Conservation (phyloP, 2,113 vertebrate genomes). For the Coregonus clupeaformis region DNA sequence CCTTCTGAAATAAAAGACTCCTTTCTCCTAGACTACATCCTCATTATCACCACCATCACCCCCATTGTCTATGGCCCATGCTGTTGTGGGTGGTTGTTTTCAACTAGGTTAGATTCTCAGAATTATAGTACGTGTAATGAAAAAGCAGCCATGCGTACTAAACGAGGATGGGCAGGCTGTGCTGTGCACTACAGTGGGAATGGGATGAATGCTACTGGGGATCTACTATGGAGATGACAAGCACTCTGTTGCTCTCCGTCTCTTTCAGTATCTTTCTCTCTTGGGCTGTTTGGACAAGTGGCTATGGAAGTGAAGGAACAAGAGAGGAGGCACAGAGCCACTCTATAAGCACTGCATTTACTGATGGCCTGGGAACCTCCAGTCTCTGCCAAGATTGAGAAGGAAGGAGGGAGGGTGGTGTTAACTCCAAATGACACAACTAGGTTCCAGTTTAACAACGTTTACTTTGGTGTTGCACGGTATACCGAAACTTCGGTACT, state of each 20-base stretch:
- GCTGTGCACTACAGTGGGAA: constrained; percentile 40
- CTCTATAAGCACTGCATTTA: constrained; percentile 60
- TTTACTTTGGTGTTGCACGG: no score
- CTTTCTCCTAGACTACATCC: not conserved
- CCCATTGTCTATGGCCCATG: constrained; percentile 39
- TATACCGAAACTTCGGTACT: no score
- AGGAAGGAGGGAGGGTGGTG: constrained; percentile 44
- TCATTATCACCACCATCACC: constrained; percentile 31
- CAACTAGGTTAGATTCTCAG: constrained; percentile 47
- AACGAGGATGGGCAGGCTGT: constrained; percentile 54
- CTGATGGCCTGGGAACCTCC: constrained; percentile 72
- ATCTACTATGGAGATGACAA: constrained; percentile 60
- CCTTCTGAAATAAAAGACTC: no score
- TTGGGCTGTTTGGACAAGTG: constrained; percentile 63
- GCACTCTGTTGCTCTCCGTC: constrained; percentile 32
- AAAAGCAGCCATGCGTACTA: constrained; percentile 63
- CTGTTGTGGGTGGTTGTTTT: constrained; percentile 14
- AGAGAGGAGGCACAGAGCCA: constrained; percentile 56
- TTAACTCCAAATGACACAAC: not conserved
- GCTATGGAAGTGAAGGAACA: constrained; percentile 58
- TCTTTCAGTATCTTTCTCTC: constrained; percentile 10
- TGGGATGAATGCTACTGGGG: constrained; percentile 60
- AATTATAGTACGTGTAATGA: constrained; percentile 54
- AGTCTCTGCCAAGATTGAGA: constrained; percentile 65
- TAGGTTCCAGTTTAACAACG: no score